These are phyloP conservation scores for Plectropomus leopardus DNA, from an alignment of 2,113 vertebrate genomes.

Conservation along the genomic window DNA sequence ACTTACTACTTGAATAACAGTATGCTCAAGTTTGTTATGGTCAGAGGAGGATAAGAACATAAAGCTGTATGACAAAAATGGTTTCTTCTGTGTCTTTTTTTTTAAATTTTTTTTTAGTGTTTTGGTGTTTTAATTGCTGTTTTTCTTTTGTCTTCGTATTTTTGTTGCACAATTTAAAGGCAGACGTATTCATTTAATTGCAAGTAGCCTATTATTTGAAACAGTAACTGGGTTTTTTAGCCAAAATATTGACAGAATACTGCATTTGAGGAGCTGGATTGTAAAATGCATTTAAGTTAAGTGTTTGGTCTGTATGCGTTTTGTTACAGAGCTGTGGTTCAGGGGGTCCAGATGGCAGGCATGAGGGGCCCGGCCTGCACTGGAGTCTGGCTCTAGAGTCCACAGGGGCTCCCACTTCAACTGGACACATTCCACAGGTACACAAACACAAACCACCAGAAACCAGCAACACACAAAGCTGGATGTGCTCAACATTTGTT, in stretches of 20 bases:
- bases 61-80: too few species aligned
- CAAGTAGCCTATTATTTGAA: too few species aligned
- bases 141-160: too few species aligned
- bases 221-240: not conserved
- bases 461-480: not conserved
- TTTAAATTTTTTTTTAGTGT: too few species aligned
- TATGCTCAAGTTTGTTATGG: too few species aligned
- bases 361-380: constrained; percentile 82
- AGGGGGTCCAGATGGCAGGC: constrained; percentile 86
- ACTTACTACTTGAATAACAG: too few species aligned
- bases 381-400: constrained; percentile 86
- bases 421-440: constrained; percentile 88
- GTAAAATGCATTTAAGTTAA: not conserved
- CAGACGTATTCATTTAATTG: too few species aligned
- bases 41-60: too few species aligned
- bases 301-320: constrained; percentile 48
- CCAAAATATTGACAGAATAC: not conserved
- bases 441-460: constrained; percentile 31
- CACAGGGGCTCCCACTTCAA: constrained; percentile 84
- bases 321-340: constrained; percentile 75
- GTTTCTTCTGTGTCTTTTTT: too few species aligned
- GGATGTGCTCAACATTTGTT: constrained; percentile 12
- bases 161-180: too few species aligned
- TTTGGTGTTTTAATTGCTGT: too few species aligned
- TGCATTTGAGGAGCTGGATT: not conserved